Conservation (phyloP, 1,140 invertebrate genomes). For the Tribolium castaneum region DNA sequence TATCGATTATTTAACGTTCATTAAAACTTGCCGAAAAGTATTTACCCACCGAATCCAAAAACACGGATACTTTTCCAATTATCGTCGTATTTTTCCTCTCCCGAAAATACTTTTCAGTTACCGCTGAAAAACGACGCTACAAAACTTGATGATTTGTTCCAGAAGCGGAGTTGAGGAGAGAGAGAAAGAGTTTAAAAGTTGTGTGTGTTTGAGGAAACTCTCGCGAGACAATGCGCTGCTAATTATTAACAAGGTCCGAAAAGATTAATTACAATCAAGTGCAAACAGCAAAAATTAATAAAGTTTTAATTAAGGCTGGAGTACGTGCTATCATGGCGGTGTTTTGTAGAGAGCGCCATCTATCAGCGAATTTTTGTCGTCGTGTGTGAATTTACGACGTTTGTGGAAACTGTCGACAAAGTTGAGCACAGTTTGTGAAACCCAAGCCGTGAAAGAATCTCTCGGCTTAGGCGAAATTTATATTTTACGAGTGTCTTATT, state of each 20-base stretch:
- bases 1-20: constrained; percentile 26
- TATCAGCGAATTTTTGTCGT: too few species aligned
- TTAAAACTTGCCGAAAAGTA: constrained; percentile 13
- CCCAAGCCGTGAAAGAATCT: constrained; percentile 4
- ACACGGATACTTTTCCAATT: constrained; percentile 31
- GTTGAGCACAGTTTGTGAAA: constrained; percentile 24
- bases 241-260: too few species aligned
- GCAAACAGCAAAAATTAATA: too few species aligned
- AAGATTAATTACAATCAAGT: too few species aligned
- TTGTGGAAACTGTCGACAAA: constrained; percentile 20
- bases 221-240: too few species aligned
- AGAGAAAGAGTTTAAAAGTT: constrained; percentile 11
- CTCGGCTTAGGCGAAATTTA: constrained; percentile 13
- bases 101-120: neutral
- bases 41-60: neutral
- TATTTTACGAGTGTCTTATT: constrained; percentile 16
- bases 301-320: too few species aligned
- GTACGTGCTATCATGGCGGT: too few species aligned
- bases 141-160: constrained; percentile 20
- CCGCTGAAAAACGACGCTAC: neutral
- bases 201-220: neutral
- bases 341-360: too few species aligned
- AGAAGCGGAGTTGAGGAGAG: neutral
- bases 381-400: neutral
- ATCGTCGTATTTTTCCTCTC: neutral